Percentiles rank a stretch among this genome's conserved stretches.
These are phyloP conservation scores for Euthynnus affinis DNA, from an alignment of 2,797 vertebrate species.

Conservation along the genomic window DNA sequence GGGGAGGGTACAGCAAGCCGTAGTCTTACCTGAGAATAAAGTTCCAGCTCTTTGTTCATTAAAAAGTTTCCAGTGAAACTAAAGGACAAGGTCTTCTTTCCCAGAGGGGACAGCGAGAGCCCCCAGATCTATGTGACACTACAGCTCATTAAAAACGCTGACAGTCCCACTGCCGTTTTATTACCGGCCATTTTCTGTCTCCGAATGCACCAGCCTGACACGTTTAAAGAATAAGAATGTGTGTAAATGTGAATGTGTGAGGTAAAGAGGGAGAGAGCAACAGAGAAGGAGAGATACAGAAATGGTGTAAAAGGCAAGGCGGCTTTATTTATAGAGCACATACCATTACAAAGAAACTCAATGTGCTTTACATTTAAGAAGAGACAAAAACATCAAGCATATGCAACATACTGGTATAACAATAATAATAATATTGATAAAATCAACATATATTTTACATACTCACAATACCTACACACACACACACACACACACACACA, in stretches of 20 bases:
- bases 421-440: no score
- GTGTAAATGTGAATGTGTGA: slow-evolving; percentile 23
- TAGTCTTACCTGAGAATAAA: slow-evolving; percentile 56
- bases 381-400: no score
- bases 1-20: slow-evolving; percentile 22
- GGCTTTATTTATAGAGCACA: no score
- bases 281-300: not conserved
- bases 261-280: not conserved
- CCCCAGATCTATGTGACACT: slow-evolving; percentile 65
- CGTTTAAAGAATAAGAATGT: slow-evolving; percentile 37
- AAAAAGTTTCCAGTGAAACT: slow-evolving; percentile 77
- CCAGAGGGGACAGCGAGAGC: slow-evolving; percentile 41
- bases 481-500: no score
- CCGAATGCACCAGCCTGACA: slow-evolving; percentile 42
- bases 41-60: slow-evolving; percentile 77
- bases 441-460: no score
- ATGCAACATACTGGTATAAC: no score
- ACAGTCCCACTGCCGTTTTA: slow-evolving; percentile 64
- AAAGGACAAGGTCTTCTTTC: slow-evolving; percentile 63
- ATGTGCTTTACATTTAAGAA: no score
- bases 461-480: no score
- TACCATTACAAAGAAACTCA: no score
- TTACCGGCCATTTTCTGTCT: slow-evolving; percentile 54
- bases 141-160: slow-evolving; percentile 77
- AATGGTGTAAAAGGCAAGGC: not conserved